phyloP scores from a whole-genome alignment of 1,140 invertebrate genomes.

The Penaeus vannamei region DNA sequence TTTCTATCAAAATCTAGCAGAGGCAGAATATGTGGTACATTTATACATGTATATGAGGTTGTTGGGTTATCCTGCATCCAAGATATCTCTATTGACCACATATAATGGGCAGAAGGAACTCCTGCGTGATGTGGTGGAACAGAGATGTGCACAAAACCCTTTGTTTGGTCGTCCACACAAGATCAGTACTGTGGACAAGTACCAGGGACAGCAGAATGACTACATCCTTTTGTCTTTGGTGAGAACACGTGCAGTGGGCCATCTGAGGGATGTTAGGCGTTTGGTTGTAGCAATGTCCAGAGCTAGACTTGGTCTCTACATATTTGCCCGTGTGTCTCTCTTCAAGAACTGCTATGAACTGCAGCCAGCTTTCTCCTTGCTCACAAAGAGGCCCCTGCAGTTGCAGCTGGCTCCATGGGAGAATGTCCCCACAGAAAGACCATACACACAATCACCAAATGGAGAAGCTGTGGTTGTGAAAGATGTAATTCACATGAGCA shows the following conservation, averaged over 20 bases:
- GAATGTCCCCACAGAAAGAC: constrained; percentile 81
- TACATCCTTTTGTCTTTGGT: constrained; percentile 97
- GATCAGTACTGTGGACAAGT: constrained; percentile 97
- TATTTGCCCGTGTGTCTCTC: constrained; percentile 92
- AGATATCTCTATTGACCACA: constrained; percentile 99
- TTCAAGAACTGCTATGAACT: constrained; percentile 98
- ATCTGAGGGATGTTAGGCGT: constrained; percentile 95
- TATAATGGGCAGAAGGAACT: constrained; percentile 99
- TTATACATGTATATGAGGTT: constrained; percentile 99
- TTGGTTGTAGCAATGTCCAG: constrained; percentile 98
- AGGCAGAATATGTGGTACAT: constrained; percentile 98
- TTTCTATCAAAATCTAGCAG: constrained; percentile 99
- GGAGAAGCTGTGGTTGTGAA: constrained; percentile 76
- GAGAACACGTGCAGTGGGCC: constrained; percentile 95
- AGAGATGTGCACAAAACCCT: constrained; percentile 90
- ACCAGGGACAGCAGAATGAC: constrained; percentile 99
- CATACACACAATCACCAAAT: constrained; percentile 70
- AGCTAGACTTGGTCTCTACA: constrained; percentile 96
- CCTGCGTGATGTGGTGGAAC: constrained; percentile 93
- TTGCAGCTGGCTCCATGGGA: constrained; percentile 86
- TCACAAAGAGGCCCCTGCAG: constrained; percentile 81
- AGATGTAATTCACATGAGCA: constrained; percentile 94
- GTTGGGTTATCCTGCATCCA: constrained; percentile 96
- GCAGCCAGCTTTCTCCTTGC: constrained; percentile 92
- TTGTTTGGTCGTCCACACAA: constrained; percentile 97